Evolutionary conservation across 1,140 invertebrate genomes (phyloP), one percentile per base, ranked within the genome.

Genomic region (Armadillidium nasatum): DNA sequence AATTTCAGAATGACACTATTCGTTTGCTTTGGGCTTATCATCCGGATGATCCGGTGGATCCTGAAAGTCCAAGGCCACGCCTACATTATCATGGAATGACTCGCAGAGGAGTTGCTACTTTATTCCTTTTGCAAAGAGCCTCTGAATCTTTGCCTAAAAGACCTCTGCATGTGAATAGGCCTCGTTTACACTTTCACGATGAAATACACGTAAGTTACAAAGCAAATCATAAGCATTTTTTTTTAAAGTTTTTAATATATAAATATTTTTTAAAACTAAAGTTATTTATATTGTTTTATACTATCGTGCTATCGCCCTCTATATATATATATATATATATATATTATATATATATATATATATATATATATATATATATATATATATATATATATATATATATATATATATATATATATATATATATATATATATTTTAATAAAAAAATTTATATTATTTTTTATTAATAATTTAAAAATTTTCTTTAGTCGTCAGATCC

Each of bases 11-110:
- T 66, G 82, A 83, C 73, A 82, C 82, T 6, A 79, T 80, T 0
- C 74, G 80, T 54, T 45, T 83, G 19, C 79, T 83, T 44, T 83
- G 82, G 79, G 82, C 83, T 6, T 83, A 81, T 71, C 78, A 82
- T 44, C 73, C 78, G 10, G 78, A 82, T 66, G 82, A 83, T 75
- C 83, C 83, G n/a, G 46, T 78, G 19, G 76, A 76, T 45, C 78
- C 81, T 0, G 73, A 81, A 71, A 78, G 76, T 71, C 74, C 81
- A n/a, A 50, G 76, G 0, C 82, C 82, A 13, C 83, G 82, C 69
- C 73, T 78, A 9, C 72, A 72, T 45, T 75, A 80, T 72, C 79
- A 81, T 33, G 75, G 82, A 33, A 78, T 79, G 0, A 44, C 71
- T 33, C 75, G 80, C 43, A 79, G 82, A 54, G 80, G 82, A 7